Evolutionary conservation across 2,113 vertebrate species (phyloP).

Genomic region (Sclerurus mexicanus): DNA sequence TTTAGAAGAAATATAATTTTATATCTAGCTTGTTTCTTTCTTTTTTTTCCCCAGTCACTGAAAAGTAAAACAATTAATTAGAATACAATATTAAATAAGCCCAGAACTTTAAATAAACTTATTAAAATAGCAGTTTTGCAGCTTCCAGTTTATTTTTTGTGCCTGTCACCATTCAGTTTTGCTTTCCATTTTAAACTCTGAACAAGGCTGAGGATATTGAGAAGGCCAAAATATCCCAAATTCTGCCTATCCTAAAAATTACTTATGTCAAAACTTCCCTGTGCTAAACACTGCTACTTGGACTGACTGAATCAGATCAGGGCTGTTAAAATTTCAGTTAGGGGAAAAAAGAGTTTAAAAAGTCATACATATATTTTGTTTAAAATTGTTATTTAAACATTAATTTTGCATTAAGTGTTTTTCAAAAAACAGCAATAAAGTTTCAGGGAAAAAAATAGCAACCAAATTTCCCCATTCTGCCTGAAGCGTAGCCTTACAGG

Average conservation of each 20-base stretch:
- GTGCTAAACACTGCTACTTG: not conserved
- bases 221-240: not conserved
- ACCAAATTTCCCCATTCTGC: not conserved
- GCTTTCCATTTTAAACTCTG: not conserved
- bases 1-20: not conserved
- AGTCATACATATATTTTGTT: not conserved
- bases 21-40: not conserved
- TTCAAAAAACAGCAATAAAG: not conserved
- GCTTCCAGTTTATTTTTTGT: not conserved
- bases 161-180: not conserved
- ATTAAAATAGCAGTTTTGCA: not conserved
- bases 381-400: not conserved
- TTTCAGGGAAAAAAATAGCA: not conserved
- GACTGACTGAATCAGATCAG: not conserved
- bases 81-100: not conserved
- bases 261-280: not conserved
- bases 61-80: not conserved
- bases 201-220: not conserved
- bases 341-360: not conserved
- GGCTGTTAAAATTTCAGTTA: not conserved
- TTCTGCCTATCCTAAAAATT: not conserved
- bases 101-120: not conserved
- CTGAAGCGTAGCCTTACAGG: not conserved
- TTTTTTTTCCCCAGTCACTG: not conserved
- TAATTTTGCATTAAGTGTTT: not conserved